phyloP scores from a whole-genome alignment of 2,113 vertebrate genomes.

The Madoqua kirkii region DNA sequence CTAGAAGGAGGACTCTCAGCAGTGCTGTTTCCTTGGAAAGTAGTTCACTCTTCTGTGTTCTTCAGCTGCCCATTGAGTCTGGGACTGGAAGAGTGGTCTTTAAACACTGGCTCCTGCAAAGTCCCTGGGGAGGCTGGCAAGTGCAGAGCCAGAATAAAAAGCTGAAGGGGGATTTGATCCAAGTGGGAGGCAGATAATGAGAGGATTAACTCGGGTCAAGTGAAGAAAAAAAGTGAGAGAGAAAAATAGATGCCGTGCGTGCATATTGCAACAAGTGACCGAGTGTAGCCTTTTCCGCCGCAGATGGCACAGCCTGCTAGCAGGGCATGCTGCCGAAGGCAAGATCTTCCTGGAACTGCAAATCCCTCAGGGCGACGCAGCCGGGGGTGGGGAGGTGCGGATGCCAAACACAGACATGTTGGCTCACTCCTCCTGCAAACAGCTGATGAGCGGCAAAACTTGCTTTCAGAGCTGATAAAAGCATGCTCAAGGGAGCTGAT shows the following conservation, averaged over 20 bases:
- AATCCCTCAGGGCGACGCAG: neutral
- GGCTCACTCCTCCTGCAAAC: neutral
- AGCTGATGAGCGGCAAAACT: neutral
- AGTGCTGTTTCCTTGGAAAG: neutral
- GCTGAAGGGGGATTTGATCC: constrained; percentile 22
- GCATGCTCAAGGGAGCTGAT: neutral
- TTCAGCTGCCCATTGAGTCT: neutral
- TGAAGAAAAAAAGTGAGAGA: neutral
- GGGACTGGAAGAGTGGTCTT: neutral
- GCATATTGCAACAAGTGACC: neutral
- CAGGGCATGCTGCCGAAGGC: neutral
- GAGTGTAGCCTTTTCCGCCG: neutral
- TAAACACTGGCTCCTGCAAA: neutral
- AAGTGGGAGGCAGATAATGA: constrained; percentile 38
- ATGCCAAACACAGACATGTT: neutral
- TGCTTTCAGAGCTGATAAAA: neutral
- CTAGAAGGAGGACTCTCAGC: neutral
- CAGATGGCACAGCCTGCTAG: neutral
- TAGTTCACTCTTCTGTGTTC: neutral
- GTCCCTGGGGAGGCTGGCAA: neutral
- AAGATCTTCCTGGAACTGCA: neutral
- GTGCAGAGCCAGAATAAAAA: neutral
- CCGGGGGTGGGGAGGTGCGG: neutral
- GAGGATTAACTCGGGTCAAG: neutral
- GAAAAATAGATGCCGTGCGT: neutral